These are phyloP conservation scores for Zapus hudsonius DNA, from an alignment of 2,113 vertebrate genomes.

Conservation along the genomic window DNA sequence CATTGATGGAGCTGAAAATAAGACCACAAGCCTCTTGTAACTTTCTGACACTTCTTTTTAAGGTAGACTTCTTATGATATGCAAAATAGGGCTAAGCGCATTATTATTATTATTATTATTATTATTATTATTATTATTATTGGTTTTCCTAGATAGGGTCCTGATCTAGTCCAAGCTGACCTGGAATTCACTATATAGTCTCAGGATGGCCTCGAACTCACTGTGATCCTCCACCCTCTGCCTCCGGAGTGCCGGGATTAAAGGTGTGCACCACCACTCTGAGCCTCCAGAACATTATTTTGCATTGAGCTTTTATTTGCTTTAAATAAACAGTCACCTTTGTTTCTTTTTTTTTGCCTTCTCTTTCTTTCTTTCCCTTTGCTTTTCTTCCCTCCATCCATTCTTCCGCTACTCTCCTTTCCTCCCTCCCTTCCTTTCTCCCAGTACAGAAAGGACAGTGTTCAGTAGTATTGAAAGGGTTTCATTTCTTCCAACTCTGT, in stretches of 20 bases:
- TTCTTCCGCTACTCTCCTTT: too few relatives aligned
- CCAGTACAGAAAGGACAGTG: not conserved
- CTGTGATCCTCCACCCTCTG: too few relatives aligned
- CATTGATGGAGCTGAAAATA: constrained; percentile 54
- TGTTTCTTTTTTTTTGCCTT: not conserved
- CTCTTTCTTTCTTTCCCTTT: not conserved
- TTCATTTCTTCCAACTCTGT: not conserved
- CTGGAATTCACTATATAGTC: too few relatives aligned
- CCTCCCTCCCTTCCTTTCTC: not conserved
- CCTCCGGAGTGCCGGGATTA: too few relatives aligned
- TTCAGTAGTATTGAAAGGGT: not conserved
- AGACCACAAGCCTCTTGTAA: constrained; percentile 29
- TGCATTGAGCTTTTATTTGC: constrained; percentile 2
- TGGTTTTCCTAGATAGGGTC: too few relatives aligned
- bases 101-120: too few relatives aligned
- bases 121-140: too few relatives aligned
- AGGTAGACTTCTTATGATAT: constrained; percentile 9
- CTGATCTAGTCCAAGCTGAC: too few relatives aligned
- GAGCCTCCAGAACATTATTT: constrained; percentile 58
- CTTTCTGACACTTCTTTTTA: constrained; percentile 42
- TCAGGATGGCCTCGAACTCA: too few relatives aligned
- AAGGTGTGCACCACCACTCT: too few relatives aligned
- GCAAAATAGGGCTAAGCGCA: not conserved
- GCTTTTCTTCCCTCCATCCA: not conserved
- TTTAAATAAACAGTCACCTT: not conserved